phyloP scores from a whole-genome alignment of 1,140 invertebrate genomes.

The Kradibia gibbosae region DNA sequence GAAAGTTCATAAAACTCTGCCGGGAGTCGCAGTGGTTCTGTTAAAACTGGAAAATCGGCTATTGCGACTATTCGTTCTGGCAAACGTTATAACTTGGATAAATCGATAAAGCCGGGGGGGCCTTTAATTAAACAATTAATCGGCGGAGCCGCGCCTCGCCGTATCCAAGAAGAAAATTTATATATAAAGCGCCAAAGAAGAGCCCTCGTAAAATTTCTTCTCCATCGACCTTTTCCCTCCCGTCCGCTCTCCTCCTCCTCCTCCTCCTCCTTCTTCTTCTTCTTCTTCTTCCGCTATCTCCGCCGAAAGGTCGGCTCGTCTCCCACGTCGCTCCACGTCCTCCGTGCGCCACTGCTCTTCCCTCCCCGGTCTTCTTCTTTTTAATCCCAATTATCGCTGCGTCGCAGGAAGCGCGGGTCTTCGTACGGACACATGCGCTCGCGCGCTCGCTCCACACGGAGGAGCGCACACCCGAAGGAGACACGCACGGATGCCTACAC shows the following conservation, averaged over 20 bases:
- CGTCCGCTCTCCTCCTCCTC: not conserved
- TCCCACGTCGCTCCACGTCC: slow-evolving; percentile 33
- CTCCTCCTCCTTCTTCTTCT: not conserved
- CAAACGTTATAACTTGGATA: not conserved
- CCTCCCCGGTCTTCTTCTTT: slow-evolving; percentile 38
- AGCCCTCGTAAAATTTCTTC: not conserved
- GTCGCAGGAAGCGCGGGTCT: slow-evolving; percentile 44
- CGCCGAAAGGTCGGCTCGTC: not conserved
- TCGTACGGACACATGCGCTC: not conserved
- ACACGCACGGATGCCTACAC: not conserved
- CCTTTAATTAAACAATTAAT: slow-evolving; percentile 23
- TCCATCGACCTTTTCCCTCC: not conserved
- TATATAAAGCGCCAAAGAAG: not conserved
- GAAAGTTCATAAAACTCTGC: too few species aligned
- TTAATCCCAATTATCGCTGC: slow-evolving; percentile 51
- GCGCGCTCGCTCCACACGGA: not conserved
- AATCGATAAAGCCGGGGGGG: not conserved
- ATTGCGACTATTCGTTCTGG: not conserved
- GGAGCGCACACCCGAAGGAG: not conserved
- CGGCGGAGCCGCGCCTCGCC: not conserved
- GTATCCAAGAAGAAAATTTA: not conserved
- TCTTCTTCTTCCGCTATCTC: not conserved
- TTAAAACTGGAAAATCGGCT: not conserved
- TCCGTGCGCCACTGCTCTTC: not conserved
- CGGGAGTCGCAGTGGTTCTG: too few species aligned